Percentiles rank a stretch among this genome's conserved stretches.
Conservation (phyloP, 37 sponge, comb jelly and placozoan species). For the Halisarca cf. caerulea region DNA sequence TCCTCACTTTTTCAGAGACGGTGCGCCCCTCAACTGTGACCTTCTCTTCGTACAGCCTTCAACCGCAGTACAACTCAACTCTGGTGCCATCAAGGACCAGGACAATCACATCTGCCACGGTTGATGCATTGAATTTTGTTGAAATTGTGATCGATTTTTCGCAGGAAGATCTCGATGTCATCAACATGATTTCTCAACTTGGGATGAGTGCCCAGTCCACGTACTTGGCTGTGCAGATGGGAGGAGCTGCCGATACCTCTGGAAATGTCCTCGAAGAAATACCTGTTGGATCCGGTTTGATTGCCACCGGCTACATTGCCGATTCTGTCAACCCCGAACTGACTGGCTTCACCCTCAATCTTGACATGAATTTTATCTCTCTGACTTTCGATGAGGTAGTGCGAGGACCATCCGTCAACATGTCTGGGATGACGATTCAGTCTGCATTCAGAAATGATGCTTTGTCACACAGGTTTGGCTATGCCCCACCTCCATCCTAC, state of each 20-base stretch:
- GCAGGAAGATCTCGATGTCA: constrained; percentile 55
- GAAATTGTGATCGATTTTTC: constrained; percentile 46
- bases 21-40: constrained; percentile 32
- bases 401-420: constrained; percentile 49
- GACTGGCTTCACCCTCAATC: constrained; percentile 49
- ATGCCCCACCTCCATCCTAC: constrained; percentile 37
- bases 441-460: neutral
- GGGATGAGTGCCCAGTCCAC: constrained; percentile 43
- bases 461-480: constrained; percentile 20
- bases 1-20: constrained; percentile 69
- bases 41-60: constrained; percentile 50
- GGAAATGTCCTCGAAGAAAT: constrained; percentile 42
- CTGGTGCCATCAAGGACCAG: constrained; percentile 30
- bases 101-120: constrained; percentile 35
- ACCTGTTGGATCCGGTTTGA: constrained; percentile 45
- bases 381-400: constrained; percentile 90
- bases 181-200: constrained; percentile 75
- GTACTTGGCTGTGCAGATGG: constrained; percentile 44
- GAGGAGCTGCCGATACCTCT: constrained; percentile 63
- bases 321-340: constrained; percentile 60
- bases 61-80: constrained; percentile 75
- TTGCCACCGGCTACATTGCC: constrained; percentile 46
- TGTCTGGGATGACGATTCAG: constrained; percentile 65
- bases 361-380: constrained; percentile 63
- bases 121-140: neutral